Conservation (phyloP, 2,888 invertebrate genomes). For the Leucophenga montana region DNA sequence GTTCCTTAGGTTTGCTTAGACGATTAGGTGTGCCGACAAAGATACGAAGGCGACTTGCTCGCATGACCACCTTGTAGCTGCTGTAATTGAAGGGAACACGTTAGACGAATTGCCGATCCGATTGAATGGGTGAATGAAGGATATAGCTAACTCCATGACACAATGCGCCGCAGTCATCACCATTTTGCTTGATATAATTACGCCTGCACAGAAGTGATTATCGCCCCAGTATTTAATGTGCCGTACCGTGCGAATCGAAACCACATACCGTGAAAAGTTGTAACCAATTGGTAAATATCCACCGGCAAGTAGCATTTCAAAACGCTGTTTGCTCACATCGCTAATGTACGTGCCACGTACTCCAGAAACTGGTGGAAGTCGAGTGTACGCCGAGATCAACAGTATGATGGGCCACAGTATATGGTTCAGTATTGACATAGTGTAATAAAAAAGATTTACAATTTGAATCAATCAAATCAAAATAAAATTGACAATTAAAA, state of each 20-base stretch:
- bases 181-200: constrained; percentile 37
- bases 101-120: not conserved
- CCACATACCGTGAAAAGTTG: constrained; percentile 25
- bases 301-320: no score
- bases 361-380: no score
- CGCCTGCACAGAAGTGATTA: constrained; percentile 50
- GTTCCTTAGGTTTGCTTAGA: not conserved
- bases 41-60: constrained; percentile 26
- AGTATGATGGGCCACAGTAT: no score
- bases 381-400: no score
- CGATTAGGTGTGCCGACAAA: constrained; percentile 43
- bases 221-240: constrained; percentile 44
- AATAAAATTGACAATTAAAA: no score
- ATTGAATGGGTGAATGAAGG: not conserved
- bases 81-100: not conserved
- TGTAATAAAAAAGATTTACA: no score
- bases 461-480: no score
- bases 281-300: no score
- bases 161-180: constrained; percentile 49
- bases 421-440: no score
- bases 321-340: no score
- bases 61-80: not conserved
- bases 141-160: constrained; percentile 31
- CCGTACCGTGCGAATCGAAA: constrained; percentile 43
- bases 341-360: no score